Base-by-base conservation (phyloP, 1,140 invertebrate genomes). In the Paralvinella palmiformis region DNA sequence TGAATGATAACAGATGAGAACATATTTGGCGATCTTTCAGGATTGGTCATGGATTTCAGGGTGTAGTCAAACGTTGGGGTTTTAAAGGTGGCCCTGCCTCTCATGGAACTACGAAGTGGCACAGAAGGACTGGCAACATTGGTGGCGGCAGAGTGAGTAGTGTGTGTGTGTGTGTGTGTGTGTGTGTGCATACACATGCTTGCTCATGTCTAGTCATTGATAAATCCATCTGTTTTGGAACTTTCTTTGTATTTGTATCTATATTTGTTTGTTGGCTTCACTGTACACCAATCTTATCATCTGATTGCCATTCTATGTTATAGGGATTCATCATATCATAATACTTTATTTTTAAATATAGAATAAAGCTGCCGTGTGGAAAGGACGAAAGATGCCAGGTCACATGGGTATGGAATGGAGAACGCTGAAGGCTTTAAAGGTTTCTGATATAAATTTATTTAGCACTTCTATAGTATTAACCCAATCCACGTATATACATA, bases 351-450 rank as follows among this genome's bases (percentile, higher is more conserved):
- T 57, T 22, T 65, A 41, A n/a, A 68, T 73, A 44, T 59, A 83
- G 76, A 70, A 87, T 70, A 92, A 92, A 79, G 88, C 85, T 4
- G 81, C 92, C 68, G 89, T 98, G 24, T 92, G 91, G 88, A 92
- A 91, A 55, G 96, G 96, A 59, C 95, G 91, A 32, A 95, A 96
- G 83, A 86, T 99, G 88, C 93, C 94, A 45, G 96, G 96, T 36
- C 91, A 96, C 72, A 98, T 98, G 95, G 96, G 96, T 74, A 81
- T 81, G 81, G 66, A 91, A 50, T 75, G 86, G 83, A 84, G 89
- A 68, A 83, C 84, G 36, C 71, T 86, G 15, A 84, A 84, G 72
- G 94, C 92, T 24, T 75, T 91, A 5, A 87, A 88, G 80, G 88
- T 88, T 75, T 74, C 64, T 66, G 27, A 52, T 15, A 62, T 15